Base-by-base conservation (phyloP, 2,888 invertebrate genomes). In the Biston betularia region DNA sequence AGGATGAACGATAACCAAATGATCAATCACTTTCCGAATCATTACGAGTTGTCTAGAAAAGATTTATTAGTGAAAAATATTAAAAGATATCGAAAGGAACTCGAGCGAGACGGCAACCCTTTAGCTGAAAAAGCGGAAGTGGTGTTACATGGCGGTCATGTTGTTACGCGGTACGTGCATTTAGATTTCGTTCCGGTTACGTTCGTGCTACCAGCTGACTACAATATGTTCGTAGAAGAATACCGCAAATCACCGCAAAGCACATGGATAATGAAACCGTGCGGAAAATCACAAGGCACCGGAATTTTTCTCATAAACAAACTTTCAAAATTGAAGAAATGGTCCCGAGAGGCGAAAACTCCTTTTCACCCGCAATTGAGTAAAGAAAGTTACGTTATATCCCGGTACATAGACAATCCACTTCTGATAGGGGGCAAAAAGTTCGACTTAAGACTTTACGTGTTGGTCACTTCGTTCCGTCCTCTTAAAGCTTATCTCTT, bases 241-340 rank as follows among this genome's bases (percentile, higher is more conserved):
- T 99, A 98, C 86, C 95, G 98, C 61, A 98, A 98, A 90, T 97
- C 97, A 73, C 98, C 98, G 0, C 97, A 97, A 83, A 97, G 97
- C 77, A 99, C 98, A 0, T 99, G 99, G 99, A 99, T 99, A 73
- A 98, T 99, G 97, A 99, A 99, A 86, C 99, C 99, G 0, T 98
- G 98, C 85, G 98, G 98, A 38, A 97, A 98, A 91, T 98, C 98
- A 0, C 97, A 97, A 86, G 98, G 98, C 0, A 96, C 97, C n/a
- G 99, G 99, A 46, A 99, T 99, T 82, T 98, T 98, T 87, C 94
- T 99, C 63, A 98, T 99, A 78, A 99, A 99, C 87, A 98, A 98
- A 93, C 92, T 99, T 68, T 98, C 98, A 4, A 98, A 98, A 90
- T 90, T 99, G 67, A 98, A 98, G 84, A 96, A 97, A 85, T 98